phyloP scores from a whole-genome alignment of 2,113 vertebrate species.

The Pangasianodon gigas region DNA sequence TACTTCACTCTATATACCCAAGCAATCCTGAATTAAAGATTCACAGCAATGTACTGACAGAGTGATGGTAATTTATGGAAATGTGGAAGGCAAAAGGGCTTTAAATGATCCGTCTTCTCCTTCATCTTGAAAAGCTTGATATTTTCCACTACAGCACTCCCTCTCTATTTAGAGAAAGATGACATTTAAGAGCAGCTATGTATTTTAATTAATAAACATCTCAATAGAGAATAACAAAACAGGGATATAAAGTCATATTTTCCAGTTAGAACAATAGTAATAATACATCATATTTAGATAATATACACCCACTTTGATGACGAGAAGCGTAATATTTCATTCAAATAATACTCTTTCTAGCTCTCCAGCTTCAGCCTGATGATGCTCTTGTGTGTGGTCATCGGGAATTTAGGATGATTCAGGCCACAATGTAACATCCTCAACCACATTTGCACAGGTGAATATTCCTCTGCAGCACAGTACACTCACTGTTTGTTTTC shows the following conservation, averaged over 20 bases:
- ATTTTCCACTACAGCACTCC: neutral
- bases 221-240: neutral
- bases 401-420: constrained; percentile 74
- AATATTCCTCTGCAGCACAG: neutral
- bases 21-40: neutral
- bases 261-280: neutral
- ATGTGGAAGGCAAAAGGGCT: constrained; percentile 40
- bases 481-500: neutral
- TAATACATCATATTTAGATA: neutral
- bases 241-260: neutral
- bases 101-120: constrained; percentile 41
- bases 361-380: constrained; percentile 71
- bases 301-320: neutral
- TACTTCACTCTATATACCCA: neutral
- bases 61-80: constrained; percentile 50
- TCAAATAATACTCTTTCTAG: constrained; percentile 58
- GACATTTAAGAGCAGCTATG: neutral
- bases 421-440: constrained; percentile 56
- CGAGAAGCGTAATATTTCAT: neutral
- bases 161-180: neutral
- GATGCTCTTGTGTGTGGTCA: constrained; percentile 73
- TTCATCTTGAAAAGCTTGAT: constrained; percentile 15
- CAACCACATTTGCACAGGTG: neutral
- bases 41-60: constrained; percentile 9
- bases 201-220: neutral